phyloP scores from a whole-genome alignment of 2,797 vertebrate genomes.

The Cossypha niveicapilla region DNA sequence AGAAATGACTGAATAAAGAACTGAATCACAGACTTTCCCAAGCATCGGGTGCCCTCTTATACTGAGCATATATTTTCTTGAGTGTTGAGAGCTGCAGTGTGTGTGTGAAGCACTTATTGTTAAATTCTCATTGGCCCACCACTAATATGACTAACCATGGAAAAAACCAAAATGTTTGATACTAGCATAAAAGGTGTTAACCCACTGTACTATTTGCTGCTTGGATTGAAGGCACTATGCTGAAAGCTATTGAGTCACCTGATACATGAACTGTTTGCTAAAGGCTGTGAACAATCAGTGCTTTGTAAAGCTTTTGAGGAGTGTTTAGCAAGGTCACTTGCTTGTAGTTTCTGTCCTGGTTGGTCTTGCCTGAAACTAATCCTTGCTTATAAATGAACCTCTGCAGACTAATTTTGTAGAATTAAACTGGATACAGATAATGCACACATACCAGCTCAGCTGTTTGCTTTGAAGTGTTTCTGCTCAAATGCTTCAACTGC shows the following conservation, averaged over 20 bases:
- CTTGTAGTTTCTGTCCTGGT: slow-evolving; percentile 48
- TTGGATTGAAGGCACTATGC: slow-evolving; percentile 13
- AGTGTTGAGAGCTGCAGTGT: neutral
- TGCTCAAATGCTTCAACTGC: neutral
- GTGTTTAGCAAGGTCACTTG: slow-evolving; percentile 56
- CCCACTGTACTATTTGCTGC: slow-evolving; percentile 8
- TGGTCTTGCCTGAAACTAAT: slow-evolving; percentile 48
- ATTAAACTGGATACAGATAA: slow-evolving; percentile 2
- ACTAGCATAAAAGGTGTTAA: slow-evolving; percentile 37
- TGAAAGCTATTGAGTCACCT: slow-evolving; percentile 58
- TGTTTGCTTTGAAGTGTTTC: slow-evolving; percentile 21
- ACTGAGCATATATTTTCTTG: neutral
- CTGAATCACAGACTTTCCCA: neutral
- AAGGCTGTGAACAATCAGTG: slow-evolving; percentile 61
- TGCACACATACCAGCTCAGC: neutral
- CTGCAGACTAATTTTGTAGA: slow-evolving; percentile 12
- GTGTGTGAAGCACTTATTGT: neutral
- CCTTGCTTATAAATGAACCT: slow-evolving; percentile 24
- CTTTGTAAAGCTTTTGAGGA: slow-evolving; percentile 61
- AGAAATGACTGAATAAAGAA: neutral
- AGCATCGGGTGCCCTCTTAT: neutral
- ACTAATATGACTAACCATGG: neutral
- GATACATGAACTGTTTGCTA: slow-evolving; percentile 82
- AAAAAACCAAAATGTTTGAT: slow-evolving; percentile 11
- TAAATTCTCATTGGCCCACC: neutral